Conservation (phyloP, 2,113 vertebrate species). For the Eptesicus fuscus region DNA sequence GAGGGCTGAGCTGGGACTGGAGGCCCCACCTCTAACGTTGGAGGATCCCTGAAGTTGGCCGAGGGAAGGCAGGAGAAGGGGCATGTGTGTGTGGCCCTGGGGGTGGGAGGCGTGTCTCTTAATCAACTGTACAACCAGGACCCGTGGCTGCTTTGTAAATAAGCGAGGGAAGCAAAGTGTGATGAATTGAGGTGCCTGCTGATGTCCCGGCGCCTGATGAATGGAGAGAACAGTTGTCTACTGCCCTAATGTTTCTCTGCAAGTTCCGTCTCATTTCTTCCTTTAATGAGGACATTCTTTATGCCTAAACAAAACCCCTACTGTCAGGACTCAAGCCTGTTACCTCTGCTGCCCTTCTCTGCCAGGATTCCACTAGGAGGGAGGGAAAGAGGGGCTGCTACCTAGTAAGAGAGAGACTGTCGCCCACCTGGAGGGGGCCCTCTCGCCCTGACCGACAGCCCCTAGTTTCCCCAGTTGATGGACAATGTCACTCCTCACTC, state of each 20-base stretch:
- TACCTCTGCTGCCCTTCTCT: neutral
- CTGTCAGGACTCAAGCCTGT: slow-evolving; percentile 27
- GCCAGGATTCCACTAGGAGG: neutral
- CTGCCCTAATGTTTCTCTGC: slow-evolving; percentile 58
- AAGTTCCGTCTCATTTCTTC: slow-evolving; percentile 66
- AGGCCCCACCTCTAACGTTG: neutral
- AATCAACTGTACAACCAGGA: neutral
- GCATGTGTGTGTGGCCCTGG: rapidly evolving
- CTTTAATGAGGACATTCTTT: slow-evolving; percentile 59
- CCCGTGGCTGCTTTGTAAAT: neutral
- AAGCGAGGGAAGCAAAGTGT: neutral
- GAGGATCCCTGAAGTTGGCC: neutral
- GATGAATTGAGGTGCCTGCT: neutral
- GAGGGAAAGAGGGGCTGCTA: neutral
- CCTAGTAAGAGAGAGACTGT: neutral
- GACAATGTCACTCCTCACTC: neutral
- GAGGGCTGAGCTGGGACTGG: neutral
- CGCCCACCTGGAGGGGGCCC: neutral
- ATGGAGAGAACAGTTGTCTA: slow-evolving; percentile 43
- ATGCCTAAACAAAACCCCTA: slow-evolving; percentile 50
- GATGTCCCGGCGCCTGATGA: neutral
- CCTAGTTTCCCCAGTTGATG: neutral
- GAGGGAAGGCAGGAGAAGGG: neutral
- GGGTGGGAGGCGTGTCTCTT: neutral
- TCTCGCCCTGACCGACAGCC: neutral